Evolutionary conservation across 2,888 invertebrate genomes (phyloP).

Genomic region (Drosophila colorata): DNA sequence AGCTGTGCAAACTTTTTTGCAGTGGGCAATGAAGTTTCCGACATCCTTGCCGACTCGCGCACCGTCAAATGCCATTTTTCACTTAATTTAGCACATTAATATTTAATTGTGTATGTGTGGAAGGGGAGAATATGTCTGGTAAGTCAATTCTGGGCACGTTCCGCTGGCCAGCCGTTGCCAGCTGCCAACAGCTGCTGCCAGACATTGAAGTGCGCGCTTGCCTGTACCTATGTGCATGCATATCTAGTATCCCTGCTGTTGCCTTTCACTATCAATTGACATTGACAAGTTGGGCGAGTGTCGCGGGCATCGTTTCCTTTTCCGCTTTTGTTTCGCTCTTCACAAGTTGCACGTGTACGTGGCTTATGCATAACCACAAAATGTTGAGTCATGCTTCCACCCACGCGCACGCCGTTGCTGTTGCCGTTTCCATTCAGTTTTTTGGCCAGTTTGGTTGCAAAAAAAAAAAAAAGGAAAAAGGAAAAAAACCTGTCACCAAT

Average conservation of each 20-base stretch:
- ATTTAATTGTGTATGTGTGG: conserved; percentile 69
- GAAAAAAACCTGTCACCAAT: conserved; percentile 49
- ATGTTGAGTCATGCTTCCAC: conserved; percentile 72
- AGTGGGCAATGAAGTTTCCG: not conserved
- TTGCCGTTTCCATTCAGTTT: conserved; percentile 45
- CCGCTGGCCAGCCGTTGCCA: conserved; percentile 51
- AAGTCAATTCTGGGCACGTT: conserved; percentile 62
- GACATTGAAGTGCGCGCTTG: conserved; percentile 41
- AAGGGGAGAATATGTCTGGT: conserved; percentile 8
- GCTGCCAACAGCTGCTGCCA: conserved; percentile 72
- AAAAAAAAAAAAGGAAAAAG: conserved; percentile 4
- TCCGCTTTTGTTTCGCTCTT: conserved; percentile 35
- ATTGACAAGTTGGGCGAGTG: conserved; percentile 63
- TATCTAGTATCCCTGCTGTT: conserved; percentile 9
- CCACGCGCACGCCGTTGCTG: conserved; percentile 22
- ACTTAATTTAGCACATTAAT: conserved; percentile 77
- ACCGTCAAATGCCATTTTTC: conserved; percentile 62
- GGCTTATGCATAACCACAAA: conserved; percentile 76
- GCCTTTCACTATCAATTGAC: conserved; percentile 74
- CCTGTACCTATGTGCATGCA: not conserved
- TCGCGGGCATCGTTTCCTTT: conserved; percentile 39
- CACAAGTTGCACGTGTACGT: conserved; percentile 61
- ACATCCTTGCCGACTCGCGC: not conserved
- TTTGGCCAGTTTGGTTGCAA: conserved; percentile 36
- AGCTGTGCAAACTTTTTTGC: conserved; percentile 12